phyloP scores from a whole-genome alignment of 2,888 invertebrate species.

The Vanessa cardui region DNA sequence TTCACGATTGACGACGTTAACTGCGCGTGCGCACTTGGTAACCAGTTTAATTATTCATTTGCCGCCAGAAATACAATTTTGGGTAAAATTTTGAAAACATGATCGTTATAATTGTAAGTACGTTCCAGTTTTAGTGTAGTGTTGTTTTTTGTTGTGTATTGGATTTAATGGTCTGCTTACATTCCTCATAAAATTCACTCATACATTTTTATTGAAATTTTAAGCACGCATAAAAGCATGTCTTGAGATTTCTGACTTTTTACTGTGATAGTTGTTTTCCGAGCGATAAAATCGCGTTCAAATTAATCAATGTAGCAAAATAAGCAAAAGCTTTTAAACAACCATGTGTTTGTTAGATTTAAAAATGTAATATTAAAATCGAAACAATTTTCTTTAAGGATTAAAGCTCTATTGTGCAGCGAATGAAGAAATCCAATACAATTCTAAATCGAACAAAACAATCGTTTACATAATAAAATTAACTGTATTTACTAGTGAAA shows the following conservation, averaged over 20 bases:
- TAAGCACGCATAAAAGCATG: not conserved
- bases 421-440: too few relatives aligned
- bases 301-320: too few relatives aligned
- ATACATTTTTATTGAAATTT: not conserved
- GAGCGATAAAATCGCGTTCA: too few relatives aligned
- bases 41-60: conserved; percentile 30
- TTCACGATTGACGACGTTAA: conserved; percentile 35
- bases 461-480: not conserved
- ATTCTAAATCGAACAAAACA: too few relatives aligned
- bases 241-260: too few relatives aligned
- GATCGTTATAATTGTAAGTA: conserved; percentile 18
- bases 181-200: not conserved
- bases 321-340: too few relatives aligned
- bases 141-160: not conserved
- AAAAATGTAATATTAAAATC: too few relatives aligned
- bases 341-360: too few relatives aligned
- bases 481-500: not conserved
- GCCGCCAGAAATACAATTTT: conserved; percentile 20
- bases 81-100: conserved; percentile 30
- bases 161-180: conserved; percentile 1
- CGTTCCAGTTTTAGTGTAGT: conserved; percentile 9
- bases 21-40: conserved; percentile 30
- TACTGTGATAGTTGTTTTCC: too few relatives aligned
- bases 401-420: too few relatives aligned
- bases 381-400: too few relatives aligned